A percentile compares a stretch with the other conserved stretches of the same genome.
Evolutionary conservation across 2,113 vertebrate genomes (phyloP).

Genomic region (Tachuris rubrigastra): DNA sequence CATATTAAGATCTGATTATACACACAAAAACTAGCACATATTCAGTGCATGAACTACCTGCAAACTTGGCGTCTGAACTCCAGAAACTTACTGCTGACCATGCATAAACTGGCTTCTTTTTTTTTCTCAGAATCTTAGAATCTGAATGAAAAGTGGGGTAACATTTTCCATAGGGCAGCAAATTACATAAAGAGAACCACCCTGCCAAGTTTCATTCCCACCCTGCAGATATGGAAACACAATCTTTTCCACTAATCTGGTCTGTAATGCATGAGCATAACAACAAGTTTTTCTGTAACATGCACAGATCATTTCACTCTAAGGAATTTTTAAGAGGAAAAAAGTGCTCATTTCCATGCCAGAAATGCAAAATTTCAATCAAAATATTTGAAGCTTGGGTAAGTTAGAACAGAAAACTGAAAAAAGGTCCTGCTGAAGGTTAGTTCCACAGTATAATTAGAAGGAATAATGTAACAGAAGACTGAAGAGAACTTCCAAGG

Average conservation of each 20-base stretch:
- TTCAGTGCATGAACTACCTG: background rate
- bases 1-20: background rate
- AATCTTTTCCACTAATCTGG: background rate
- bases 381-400: background rate
- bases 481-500: constrained; percentile 19
- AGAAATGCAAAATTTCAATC: background rate
- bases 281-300: background rate
- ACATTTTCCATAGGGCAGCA: background rate
- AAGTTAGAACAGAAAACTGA: background rate
- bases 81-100: background rate
- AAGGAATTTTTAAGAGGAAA: background rate
- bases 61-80: background rate
- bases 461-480: constrained; percentile 19
- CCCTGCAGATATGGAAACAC: background rate
- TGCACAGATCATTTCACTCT: background rate
- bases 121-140: background rate
- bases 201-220: background rate
- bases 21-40: background rate
- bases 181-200: background rate
- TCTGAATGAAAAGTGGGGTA: background rate
- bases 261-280: background rate
- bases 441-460: background rate
- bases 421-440: background rate
- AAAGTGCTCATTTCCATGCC: background rate
- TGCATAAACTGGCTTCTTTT: background rate